A percentile compares a stretch with the other conserved stretches of the same genome.
Evolutionary conservation across 2,113 vertebrate genomes (phyloP).

Genomic region (Nothoprocta perdicaria): DNA sequence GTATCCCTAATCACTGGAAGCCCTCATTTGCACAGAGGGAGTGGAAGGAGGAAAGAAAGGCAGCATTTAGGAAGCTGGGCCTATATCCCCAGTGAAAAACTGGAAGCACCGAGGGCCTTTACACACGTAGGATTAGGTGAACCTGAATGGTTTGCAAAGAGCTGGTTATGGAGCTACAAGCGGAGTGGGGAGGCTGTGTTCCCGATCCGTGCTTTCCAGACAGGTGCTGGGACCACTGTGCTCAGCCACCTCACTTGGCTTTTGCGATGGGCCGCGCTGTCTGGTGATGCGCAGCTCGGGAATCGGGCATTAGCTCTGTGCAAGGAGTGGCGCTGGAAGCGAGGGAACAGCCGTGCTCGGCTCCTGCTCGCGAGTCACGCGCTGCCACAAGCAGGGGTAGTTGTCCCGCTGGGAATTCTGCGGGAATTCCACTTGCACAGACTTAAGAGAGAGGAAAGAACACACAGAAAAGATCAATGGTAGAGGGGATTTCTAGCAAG

Average conservation of each 20-base stretch:
- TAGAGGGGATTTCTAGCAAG: neutral
- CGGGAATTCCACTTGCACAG: slow-evolving; percentile 26
- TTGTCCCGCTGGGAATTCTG: slow-evolving; percentile 1
- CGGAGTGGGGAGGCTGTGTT: neutral
- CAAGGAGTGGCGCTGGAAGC: neutral
- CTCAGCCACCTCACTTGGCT: neutral
- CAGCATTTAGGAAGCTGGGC: neutral
- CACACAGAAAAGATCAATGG: neutral
- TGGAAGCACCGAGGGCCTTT: neutral
- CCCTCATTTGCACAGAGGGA: neutral
- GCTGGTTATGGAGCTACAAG: slow-evolving; percentile 11
- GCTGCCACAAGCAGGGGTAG: neutral
- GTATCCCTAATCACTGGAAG: neutral
- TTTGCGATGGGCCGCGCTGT: neutral
- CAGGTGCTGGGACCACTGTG: too few species aligned
- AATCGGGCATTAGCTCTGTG: neutral
- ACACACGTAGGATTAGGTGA: neutral
- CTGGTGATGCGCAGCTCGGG: accelerated
- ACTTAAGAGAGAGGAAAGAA: neutral
- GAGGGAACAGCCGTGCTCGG: neutral
- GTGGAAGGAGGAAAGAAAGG: neutral
- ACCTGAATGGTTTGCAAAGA: neutral
- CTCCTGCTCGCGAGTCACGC: neutral
- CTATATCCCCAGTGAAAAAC: neutral
- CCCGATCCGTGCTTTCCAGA: accelerated